A percentile compares a stretch with the other conserved stretches of the same genome.
These are phyloP conservation scores for Cynaeus angustus DNA, from an alignment of 2,888 invertebrate species.

Conservation along the genomic window DNA sequence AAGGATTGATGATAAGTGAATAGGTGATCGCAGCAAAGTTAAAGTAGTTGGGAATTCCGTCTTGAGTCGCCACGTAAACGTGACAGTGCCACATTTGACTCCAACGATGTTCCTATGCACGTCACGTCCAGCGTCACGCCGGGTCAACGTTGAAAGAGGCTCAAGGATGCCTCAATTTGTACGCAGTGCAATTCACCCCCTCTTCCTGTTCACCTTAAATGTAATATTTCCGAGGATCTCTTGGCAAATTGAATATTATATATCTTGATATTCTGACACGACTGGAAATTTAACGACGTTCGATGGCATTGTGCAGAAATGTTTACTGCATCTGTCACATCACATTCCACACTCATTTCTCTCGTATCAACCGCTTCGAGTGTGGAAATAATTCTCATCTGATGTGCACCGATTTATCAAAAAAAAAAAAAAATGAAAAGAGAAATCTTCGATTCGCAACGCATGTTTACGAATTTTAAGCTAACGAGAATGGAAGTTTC, in stretches of 20 bases:
- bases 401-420: not conserved
- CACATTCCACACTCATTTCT: slow-evolving; percentile 14
- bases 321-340: slow-evolving; percentile 33
- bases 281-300: slow-evolving; percentile 51
- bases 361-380: too few relatives aligned
- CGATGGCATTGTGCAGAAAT: slow-evolving; percentile 40
- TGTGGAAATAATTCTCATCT: not conserved
- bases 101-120: slow-evolving; percentile 57
- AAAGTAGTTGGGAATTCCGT: slow-evolving; percentile 61
- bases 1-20: slow-evolving; percentile 61
- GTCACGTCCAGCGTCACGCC: slow-evolving; percentile 67
- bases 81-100: slow-evolving; percentile 57
- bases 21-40: slow-evolving; percentile 63
- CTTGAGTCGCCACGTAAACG: slow-evolving; percentile 53
- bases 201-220: slow-evolving; percentile 65
- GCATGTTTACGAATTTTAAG: not conserved
- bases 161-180: slow-evolving; percentile 69
- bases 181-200: slow-evolving; percentile 63
- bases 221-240: slow-evolving; percentile 67
- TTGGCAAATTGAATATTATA: slow-evolving; percentile 69
- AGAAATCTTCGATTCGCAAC: not conserved
- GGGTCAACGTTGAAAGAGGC: slow-evolving; percentile 67
- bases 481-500: not conserved
- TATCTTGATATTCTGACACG: slow-evolving; percentile 65
- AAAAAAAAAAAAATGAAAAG: too few relatives aligned